Percentiles rank a stretch among this genome's conserved stretches.
phyloP scores from a whole-genome alignment of 2,113 vertebrate species.

The Halcyon malimbica region DNA sequence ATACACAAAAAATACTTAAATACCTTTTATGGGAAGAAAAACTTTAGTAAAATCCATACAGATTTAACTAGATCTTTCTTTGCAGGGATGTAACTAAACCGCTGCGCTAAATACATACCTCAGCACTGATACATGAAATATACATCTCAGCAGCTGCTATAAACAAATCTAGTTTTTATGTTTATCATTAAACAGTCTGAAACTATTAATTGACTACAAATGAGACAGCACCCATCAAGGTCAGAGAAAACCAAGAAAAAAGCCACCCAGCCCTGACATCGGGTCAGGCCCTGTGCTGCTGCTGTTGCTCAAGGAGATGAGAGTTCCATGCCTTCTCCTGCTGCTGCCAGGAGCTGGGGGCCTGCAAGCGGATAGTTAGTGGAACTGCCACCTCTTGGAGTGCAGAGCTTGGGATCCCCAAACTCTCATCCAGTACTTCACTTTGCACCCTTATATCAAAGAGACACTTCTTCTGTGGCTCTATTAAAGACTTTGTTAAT shows the following conservation, averaged over 20 bases:
- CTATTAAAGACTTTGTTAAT: not conserved
- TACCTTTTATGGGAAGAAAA: not conserved
- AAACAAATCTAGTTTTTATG: not conserved
- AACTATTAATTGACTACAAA: not conserved
- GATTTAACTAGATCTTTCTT: not conserved
- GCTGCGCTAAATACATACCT: not conserved
- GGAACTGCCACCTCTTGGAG: not conserved
- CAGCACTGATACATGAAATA: not conserved
- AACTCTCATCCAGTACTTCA: fast-evolving
- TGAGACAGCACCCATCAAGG: not conserved
- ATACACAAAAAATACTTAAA: not conserved
- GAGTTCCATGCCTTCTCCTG: not conserved
- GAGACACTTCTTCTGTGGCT: not conserved
- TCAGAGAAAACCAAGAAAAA: not conserved
- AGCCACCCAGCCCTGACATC: fast-evolving
- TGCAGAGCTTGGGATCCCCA: not conserved
- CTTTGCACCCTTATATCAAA: fast-evolving
- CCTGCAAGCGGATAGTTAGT: fast-evolving
- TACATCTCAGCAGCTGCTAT: not conserved
- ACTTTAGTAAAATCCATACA: not conserved
- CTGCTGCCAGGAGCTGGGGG: not conserved
- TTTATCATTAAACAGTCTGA: not conserved
- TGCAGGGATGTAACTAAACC: not conserved
- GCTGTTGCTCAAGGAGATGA: not conserved
- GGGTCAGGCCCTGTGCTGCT: not conserved